Conservation (phyloP, 2,113 vertebrate genomes). For the Chrysemys picta region DNA sequence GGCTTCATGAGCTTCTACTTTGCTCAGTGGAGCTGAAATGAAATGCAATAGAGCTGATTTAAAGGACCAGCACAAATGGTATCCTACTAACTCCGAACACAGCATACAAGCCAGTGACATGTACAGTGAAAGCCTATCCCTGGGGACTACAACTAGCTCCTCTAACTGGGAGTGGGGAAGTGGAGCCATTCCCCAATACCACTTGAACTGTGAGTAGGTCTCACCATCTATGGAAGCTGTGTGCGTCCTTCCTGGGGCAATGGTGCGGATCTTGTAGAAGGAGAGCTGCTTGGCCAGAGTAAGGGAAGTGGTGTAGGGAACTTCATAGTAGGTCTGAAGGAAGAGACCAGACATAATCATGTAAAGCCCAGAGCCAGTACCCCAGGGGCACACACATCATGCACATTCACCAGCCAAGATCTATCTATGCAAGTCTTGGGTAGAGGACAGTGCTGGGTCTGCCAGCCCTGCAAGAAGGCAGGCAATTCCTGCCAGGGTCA, state of each 20-base stretch:
- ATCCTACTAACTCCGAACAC: background rate
- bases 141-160: background rate
- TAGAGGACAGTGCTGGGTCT: background rate
- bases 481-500: background rate
- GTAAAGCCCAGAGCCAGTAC: conserved; percentile 36
- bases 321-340: conserved; percentile 87
- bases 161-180: background rate
- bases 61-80: background rate
- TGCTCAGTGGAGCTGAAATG: background rate
- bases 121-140: background rate
- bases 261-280: conserved; percentile 90
- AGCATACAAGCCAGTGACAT: background rate
- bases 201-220: conserved; percentile 1
- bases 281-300: conserved; percentile 94
- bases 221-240: conserved; percentile 97
- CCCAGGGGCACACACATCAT: background rate
- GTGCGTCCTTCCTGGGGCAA: conserved; percentile 94
- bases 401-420: background rate
- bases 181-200: background rate
- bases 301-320: conserved; percentile 91
- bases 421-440: background rate
- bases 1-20: background rate
- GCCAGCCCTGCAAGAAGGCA: background rate
- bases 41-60: background rate
- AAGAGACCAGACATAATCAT: background rate